Conservation (phyloP, 2,113 vertebrate genomes). For the Pelmatolapia mariae region DNA sequence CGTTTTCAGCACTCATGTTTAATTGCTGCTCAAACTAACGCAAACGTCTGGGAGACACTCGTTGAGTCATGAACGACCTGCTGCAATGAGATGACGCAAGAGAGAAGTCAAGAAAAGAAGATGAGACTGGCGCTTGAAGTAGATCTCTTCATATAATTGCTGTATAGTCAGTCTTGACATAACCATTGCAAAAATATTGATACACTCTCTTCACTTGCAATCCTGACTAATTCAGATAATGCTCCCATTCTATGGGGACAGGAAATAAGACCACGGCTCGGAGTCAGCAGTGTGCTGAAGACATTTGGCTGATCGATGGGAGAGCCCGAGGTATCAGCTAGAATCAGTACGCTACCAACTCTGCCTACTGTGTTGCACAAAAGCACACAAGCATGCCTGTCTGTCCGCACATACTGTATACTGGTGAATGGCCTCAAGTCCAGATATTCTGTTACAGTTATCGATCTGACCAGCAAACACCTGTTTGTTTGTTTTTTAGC, state of each 20-base stretch:
- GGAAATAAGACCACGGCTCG: neutral
- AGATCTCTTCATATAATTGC: neutral
- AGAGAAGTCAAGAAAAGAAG: neutral
- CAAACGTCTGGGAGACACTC: neutral
- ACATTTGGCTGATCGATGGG: conserved; percentile 24
- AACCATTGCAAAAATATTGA: neutral
- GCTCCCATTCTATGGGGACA: neutral
- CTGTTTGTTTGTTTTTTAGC: neutral
- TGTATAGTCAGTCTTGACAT: neutral
- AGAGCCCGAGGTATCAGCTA: neutral
- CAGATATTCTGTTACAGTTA: conserved; percentile 31
- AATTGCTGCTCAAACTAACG: neutral
- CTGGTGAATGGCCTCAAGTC: conserved; percentile 9
- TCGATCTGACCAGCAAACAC: neutral
- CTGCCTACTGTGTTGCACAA: neutral
- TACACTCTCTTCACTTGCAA: neutral
- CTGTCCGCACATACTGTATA: neutral
- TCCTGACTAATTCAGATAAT: conserved; percentile 12
- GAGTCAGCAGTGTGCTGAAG: neutral
- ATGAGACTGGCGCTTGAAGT: neutral
- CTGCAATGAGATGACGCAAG: neutral
- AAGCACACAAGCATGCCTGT: neutral
- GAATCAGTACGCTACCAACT: conserved; percentile 20
- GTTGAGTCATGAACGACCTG: neutral
- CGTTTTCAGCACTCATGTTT: accelerated